A percentile compares a stretch with the other conserved stretches of the same genome.
Conservation (phyloP, 2,888 invertebrate species). For the Pardosa pseudoannulata region DNA sequence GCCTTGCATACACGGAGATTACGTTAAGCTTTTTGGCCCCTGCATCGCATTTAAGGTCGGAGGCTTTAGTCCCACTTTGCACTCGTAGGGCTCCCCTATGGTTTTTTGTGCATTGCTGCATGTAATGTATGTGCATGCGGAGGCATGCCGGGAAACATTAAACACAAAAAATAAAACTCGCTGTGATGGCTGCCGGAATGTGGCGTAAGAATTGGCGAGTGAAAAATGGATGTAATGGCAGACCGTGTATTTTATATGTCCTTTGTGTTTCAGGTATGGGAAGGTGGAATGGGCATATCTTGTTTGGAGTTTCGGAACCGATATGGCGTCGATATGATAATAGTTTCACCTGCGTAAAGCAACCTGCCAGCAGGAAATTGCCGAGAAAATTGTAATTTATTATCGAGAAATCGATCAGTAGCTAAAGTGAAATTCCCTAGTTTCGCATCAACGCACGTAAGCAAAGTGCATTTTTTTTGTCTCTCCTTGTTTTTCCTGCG, state of each 20-base stretch:
- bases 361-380: too few species aligned
- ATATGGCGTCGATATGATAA: too few species aligned
- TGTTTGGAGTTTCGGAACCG: too few species aligned
- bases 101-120: not conserved
- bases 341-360: too few species aligned
- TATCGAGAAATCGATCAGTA: too few species aligned
- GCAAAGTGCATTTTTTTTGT: too few species aligned
- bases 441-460: too few species aligned
- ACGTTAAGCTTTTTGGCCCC: constrained; percentile 67
- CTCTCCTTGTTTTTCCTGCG: too few species aligned
- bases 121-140: constrained; percentile 14
- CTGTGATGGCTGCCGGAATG: constrained; percentile 28
- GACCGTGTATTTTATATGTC: constrained; percentile 28
- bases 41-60: constrained; percentile 52
- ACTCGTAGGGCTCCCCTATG: constrained; percentile 43
- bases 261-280: constrained; percentile 16
- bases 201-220: constrained; percentile 7
- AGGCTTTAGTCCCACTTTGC: constrained; percentile 60
- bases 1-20: constrained; percentile 67
- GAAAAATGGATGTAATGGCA: constrained; percentile 42
- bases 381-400: too few species aligned
- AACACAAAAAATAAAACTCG: constrained; percentile 43
- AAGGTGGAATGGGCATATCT: not conserved
- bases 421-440: too few species aligned
- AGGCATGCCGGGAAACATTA: constrained; percentile 59